Percentiles rank a stretch among this genome's conserved stretches.
Conservation (phyloP, 2,888 invertebrate species). For the Macrosiphum euphorbiae region DNA sequence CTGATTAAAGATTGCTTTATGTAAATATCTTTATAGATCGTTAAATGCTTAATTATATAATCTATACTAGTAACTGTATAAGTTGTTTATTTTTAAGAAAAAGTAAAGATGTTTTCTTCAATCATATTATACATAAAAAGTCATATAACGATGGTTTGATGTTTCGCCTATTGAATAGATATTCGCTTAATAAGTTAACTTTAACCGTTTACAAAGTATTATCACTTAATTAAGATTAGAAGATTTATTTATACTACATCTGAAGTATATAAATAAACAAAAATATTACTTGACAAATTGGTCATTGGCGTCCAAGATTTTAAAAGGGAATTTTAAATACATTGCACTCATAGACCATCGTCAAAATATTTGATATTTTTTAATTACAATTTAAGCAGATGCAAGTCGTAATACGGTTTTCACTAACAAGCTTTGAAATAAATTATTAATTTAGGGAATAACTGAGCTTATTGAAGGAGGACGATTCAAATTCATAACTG, state of each 20-base stretch:
- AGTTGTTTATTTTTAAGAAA: not conserved
- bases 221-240: not conserved
- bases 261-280: not conserved
- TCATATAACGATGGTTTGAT: not conserved
- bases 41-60: not conserved
- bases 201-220: not conserved
- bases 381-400: not conserved
- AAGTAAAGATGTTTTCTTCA: not conserved
- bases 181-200: not conserved
- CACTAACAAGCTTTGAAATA: not conserved
- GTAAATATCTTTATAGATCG: not conserved
- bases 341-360: not conserved
- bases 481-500: constrained; percentile 93
- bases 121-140: not conserved
- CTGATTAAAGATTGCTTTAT: too few relatives aligned
- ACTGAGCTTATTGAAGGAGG: constrained; percentile 95
- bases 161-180: not conserved
- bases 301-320: too few relatives aligned
- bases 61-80: not conserved
- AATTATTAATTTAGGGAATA: constrained; percentile 75
- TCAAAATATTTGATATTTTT: not conserved
- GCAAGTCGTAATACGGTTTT: not conserved
- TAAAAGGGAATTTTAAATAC: not conserved
- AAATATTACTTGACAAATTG: too few relatives aligned
- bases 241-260: not conserved